Evolutionary conservation across 2,113 vertebrate genomes (phyloP), one percentile per base, ranked within the genome.

Genomic region (Camarhynchus parvulus): DNA sequence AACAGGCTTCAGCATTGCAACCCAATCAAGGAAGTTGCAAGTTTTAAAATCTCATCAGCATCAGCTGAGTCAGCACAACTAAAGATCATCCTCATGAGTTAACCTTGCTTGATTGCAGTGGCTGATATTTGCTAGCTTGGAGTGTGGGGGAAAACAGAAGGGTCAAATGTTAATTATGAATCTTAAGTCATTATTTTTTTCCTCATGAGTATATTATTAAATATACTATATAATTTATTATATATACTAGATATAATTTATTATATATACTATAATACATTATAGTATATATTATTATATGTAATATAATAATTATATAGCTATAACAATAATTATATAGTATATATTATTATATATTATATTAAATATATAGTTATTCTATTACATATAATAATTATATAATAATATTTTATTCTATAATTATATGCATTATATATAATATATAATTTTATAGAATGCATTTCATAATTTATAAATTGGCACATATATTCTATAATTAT

Each of bases 41-140:
- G 37, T 44, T 76, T 92, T 95, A 82, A 73, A 95, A 90, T 95
- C 69, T 96, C 83, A 86, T 95, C 95, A 97, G 74, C 35, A 83
- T 78, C 44, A 70, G 62, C 94, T 96, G 93, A 97, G 63, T 96
- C 97, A 97, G 95, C 95, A 95, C 92, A 87, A 83, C 82, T 94
- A 92, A 88, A 93, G 85, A 95, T 86, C 76, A 96, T 33, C 56
- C 33, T 87, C 81, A 46, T 52, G 39, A 93, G 80, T 69, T 95
- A 96, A 91, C 41, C 12, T 7, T 61, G 59, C 92, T 91, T 97
- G 93, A 96, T 95, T 95, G 78, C 59, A 96, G 85, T 92, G 47
- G 85, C 62, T 97, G 93, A 75, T 93, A 93, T 95, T 95, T 94
- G 73, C 37, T 83, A 87, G 31, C 55, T 44, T n/a, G 63, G 31